A percentile compares a stretch with the other conserved stretches of the same genome.
Evolutionary conservation across 2,797 vertebrate species (phyloP).

Genomic region (Sebastes taczanowskii): DNA sequence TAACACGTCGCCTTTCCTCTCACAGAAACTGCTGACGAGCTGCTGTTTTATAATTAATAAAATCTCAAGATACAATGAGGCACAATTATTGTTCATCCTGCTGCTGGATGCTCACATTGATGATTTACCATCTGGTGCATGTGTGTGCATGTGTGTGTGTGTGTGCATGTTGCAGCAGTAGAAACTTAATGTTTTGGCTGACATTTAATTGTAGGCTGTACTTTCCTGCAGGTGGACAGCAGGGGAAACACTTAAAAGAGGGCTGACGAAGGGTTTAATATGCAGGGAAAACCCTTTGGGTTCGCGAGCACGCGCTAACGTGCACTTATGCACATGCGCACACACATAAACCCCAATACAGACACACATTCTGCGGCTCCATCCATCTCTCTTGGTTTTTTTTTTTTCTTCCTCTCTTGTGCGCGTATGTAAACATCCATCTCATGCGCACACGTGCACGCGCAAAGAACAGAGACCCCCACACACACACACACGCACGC

Average conservation of each 20-base stretch:
- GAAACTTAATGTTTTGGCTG: constrained; percentile 24
- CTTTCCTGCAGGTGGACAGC: constrained; percentile 16
- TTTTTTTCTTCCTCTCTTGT: background rate
- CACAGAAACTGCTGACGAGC: background rate
- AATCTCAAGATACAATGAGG: background rate
- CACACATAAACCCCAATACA: background rate
- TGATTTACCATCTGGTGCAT: background rate
- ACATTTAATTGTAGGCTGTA: constrained; percentile 12
- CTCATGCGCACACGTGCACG: background rate
- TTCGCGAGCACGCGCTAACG: background rate
- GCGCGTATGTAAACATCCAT: background rate
- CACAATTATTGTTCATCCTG: background rate
- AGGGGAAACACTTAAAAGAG: background rate
- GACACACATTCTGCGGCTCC: constrained; percentile 25
- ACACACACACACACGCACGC: background rate
- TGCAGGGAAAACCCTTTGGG: constrained; percentile 33
- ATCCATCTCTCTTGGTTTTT: constrained; percentile 11
- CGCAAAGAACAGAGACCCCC: background rate
- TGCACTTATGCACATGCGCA: background rate
- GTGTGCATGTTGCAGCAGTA: background rate
- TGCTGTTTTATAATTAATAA: background rate
- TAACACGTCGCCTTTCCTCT: no score
- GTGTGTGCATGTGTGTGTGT: background rate
- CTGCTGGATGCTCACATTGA: constrained; percentile 2
- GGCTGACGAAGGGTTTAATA: constrained; percentile 20